Base-by-base conservation (phyloP, 2,888 invertebrate genomes). In the Tuta absoluta region DNA sequence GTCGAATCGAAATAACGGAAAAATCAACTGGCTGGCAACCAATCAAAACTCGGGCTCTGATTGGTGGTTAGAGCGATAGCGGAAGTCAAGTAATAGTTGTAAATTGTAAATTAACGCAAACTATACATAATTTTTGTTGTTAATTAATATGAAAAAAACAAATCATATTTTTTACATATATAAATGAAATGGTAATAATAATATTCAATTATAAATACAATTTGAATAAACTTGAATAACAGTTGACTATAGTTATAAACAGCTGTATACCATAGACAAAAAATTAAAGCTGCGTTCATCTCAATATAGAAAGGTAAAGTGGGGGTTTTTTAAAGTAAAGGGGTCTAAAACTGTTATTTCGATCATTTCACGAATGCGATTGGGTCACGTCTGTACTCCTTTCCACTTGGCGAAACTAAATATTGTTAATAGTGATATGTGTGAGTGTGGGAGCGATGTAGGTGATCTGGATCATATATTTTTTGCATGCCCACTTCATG, bases 81-180 rank as follows among this genome's bases (percentile, higher is more conserved):
- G 69, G 72, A 72, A 69, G 48, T 68, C 57, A 63, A 57, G 3
- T 4, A 10, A 19, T 2, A 17, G 4, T 1, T n/a, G 3, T 1
- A 10, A 5, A 17, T 8, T 7, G 33, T 14, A 24, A 12, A 14
- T 53, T 14, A 23, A 14, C 12, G 2, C 2, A 2, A 21, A 10
- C 5, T 14, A 2, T 14, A 53, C 24, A 14, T 12, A 24, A 1
- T 4, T 23, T 2, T 11, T 2, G 2, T 12, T 53, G 12, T 8
- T 2, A 21, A 19, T 11, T 49, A 1, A 19, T 14, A 19, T 19
- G 19, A 19, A 5, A 2, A 17, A 48, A 48, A 48, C 17, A 48
- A 17, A n/a, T 19, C 1, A 19, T 8, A 21, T 21, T 21, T 49
- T 49, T 21, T 21, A 2, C 21, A 45, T n/a, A 17, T 3, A 45